These are phyloP conservation scores for Drosophila obscura DNA, from an alignment of 1,140 invertebrate genomes.

Conservation along the genomic window DNA sequence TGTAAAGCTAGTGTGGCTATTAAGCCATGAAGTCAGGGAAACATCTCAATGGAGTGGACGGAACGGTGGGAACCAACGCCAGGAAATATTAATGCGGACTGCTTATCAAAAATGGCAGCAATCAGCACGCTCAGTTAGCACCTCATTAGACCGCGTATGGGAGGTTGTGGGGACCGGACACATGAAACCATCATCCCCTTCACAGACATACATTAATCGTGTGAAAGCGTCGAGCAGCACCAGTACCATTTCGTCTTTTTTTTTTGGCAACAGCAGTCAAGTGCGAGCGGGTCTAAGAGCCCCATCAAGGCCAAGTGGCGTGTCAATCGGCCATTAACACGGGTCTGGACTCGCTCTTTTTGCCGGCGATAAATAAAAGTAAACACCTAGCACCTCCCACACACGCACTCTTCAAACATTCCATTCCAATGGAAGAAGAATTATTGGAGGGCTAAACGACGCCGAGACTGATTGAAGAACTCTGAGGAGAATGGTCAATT, in stretches of 20 bases:
- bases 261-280: slow-evolving; percentile 19
- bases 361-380: slow-evolving; percentile 66
- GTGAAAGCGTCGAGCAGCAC: slow-evolving; percentile 36
- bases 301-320: slow-evolving; percentile 74
- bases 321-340: slow-evolving; percentile 81
- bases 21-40: neutral
- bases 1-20: neutral
- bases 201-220: slow-evolving; percentile 49
- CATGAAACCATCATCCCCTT: slow-evolving; percentile 3
- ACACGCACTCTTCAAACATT: slow-evolving; percentile 3
- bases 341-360: slow-evolving; percentile 24
- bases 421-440: slow-evolving; percentile 1
- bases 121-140: slow-evolving; percentile 80
- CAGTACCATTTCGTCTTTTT: slow-evolving; percentile 32
- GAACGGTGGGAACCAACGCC: slow-evolving; percentile 58
- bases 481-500: slow-evolving; percentile 11
- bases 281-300: slow-evolving; percentile 36
- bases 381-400: slow-evolving; percentile 33
- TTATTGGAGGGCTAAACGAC: slow-evolving; percentile 37
- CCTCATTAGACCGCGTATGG: slow-evolving; percentile 54
- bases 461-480: slow-evolving; percentile 36
- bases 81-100: slow-evolving; percentile 74
- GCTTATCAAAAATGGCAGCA: slow-evolving; percentile 80
- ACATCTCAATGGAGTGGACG: slow-evolving; percentile 21
- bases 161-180: slow-evolving; percentile 20